Percentiles rank a stretch among this genome's conserved stretches.
Conservation (phyloP, 2,888 invertebrate species). For the Eupithecia insigniata region DNA sequence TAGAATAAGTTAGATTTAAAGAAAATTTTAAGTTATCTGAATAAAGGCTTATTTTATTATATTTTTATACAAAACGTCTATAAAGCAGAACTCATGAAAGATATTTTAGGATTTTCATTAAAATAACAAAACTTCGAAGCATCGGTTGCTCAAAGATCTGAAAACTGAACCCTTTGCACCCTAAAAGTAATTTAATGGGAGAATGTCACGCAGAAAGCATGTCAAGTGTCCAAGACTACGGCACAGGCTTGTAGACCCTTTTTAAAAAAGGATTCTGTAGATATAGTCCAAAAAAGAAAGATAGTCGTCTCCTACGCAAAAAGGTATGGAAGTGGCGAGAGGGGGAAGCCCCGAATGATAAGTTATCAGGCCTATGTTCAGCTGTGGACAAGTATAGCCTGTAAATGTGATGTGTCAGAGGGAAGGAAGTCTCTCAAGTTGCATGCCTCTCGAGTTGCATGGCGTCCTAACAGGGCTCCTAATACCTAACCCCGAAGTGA, state of each 20-base stretch:
- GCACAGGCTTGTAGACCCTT: not conserved
- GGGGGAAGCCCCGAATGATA: not conserved
- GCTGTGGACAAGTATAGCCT: no score
- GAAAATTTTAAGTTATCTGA: no score
- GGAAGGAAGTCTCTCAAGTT: no score
- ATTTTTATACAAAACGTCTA: not conserved
- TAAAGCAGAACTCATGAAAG: not conserved
- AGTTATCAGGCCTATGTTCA: not conserved
- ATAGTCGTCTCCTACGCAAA: not conserved
- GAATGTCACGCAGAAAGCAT: conserved; percentile 14
- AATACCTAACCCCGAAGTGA: no score
- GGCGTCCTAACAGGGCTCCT: no score
- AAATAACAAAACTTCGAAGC: not conserved
- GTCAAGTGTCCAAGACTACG: conserved; percentile 12
- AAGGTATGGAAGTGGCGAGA: not conserved
- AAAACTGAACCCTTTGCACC: not conserved
- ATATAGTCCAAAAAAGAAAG: not conserved
- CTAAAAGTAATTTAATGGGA: conserved; percentile 16
- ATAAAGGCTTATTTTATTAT: no score
- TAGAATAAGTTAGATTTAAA: no score
- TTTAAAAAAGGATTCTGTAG: conserved; percentile 2
- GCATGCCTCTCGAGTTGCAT: no score
- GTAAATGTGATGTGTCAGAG: no score
- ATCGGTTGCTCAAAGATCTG: not conserved
- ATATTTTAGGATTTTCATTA: not conserved